phyloP scores from a whole-genome alignment of 2,113 vertebrate species.

The Muntiacus reevesi region DNA sequence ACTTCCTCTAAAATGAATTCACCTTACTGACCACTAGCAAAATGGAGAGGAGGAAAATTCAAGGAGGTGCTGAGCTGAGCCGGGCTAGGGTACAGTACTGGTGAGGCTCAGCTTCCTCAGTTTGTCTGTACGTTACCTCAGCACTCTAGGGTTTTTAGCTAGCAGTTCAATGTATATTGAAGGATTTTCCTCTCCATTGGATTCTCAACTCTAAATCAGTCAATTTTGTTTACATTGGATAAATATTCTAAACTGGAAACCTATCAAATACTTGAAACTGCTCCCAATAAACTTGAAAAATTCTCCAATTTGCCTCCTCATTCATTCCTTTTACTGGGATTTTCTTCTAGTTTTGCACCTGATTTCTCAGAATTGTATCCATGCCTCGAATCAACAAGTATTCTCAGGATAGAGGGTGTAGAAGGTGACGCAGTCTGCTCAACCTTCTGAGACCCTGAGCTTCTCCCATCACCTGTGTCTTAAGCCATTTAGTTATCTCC shows the following conservation, averaged over 20 bases:
- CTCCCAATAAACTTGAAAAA: neutral
- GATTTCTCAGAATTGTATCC: neutral
- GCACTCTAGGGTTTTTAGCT: neutral
- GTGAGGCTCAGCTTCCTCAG: neutral
- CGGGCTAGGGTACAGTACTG: neutral
- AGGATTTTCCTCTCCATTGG: neutral
- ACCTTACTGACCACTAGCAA: neutral
- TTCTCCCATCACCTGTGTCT: neutral
- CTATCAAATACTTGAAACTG: neutral
- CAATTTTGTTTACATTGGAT: neutral
- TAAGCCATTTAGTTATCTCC: neutral
- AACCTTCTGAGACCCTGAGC: neutral
- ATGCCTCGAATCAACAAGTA: too few species aligned
- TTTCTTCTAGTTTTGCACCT: neutral
- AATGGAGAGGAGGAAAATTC: neutral
- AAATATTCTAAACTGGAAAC: neutral
- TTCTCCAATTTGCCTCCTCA: neutral
- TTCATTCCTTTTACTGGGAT: neutral
- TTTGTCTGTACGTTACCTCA: neutral
- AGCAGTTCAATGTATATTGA: neutral
- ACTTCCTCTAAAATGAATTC: neutral
- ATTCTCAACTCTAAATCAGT: neutral
- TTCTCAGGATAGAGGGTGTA: neutral
- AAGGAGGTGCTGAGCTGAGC: neutral
- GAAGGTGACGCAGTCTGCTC: neutral